Percentiles rank a stretch among this genome's conserved stretches.
Conservation (phyloP, 2,113 vertebrate species). For the Merops nubicus region DNA sequence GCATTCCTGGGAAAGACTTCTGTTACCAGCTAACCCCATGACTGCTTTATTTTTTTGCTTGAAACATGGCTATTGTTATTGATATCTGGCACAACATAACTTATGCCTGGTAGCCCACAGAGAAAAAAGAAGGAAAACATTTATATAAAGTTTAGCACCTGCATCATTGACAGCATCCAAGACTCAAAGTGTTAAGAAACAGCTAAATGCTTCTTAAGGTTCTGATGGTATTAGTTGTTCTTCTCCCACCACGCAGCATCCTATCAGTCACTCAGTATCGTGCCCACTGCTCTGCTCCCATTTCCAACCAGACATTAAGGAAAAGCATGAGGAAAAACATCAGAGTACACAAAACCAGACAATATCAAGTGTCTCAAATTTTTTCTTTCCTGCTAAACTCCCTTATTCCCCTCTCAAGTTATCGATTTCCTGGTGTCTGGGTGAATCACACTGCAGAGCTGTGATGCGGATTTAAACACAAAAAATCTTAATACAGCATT, state of each 20-base stretch:
- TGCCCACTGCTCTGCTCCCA: background rate
- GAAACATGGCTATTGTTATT: background rate
- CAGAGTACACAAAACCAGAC: background rate
- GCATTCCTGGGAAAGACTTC: background rate
- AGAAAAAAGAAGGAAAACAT: background rate
- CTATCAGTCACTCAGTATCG: fast-evolving
- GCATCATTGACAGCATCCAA: background rate
- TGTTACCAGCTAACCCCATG: background rate
- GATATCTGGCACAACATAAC: background rate
- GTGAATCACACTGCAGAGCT: background rate
- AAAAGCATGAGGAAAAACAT: background rate
- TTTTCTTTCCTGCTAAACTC: background rate
- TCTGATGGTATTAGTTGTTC: background rate
- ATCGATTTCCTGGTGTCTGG: background rate
- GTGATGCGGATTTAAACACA: background rate
- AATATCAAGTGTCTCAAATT: background rate
- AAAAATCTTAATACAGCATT: background rate
- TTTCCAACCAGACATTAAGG: background rate
- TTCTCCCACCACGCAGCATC: background rate
- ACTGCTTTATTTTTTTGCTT: background rate
- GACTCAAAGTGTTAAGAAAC: background rate
- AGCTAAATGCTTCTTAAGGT: background rate
- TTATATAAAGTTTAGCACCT: background rate
- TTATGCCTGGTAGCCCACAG: background rate
- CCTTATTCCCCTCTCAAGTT: background rate